Conservation (phyloP, 2,113 vertebrate genomes). For the Urocitellus parryii region DNA sequence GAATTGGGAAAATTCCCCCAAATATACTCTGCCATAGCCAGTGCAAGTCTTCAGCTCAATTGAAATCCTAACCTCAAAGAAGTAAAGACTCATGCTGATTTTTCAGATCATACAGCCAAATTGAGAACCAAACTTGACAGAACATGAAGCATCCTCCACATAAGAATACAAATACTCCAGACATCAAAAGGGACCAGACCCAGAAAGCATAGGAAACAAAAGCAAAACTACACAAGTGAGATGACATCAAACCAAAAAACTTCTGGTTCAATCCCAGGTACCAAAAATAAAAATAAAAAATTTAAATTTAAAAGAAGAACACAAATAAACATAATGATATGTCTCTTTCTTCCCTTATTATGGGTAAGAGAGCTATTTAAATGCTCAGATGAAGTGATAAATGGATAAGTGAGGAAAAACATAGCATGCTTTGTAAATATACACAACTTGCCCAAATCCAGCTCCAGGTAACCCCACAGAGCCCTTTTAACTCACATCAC, state of each 20-base stretch:
- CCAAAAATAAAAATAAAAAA: too few relatives aligned
- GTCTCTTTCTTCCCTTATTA: background rate
- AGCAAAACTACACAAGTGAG: background rate
- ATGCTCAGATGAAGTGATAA: background rate
- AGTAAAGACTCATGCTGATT: background rate
- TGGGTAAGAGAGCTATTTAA: background rate
- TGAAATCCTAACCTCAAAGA: background rate
- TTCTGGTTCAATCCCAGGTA: background rate
- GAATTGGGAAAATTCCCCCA: background rate
- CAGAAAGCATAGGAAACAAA: background rate
- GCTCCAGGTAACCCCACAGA: background rate
- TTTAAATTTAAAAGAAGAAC: background rate
- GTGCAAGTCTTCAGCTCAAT: background rate
- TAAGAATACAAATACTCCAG: background rate
- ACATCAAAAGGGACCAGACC: background rate
- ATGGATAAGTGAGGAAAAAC: background rate
- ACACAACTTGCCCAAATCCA: background rate
- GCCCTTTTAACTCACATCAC: background rate
- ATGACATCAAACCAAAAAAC: background rate
- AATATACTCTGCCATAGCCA: background rate
- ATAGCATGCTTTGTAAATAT: background rate
- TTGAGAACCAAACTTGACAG: conserved; percentile 8
- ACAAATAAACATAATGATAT: background rate
- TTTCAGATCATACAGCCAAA: background rate
- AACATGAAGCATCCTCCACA: background rate